Base-by-base conservation (phyloP, 2,888 invertebrate genomes). In the Abrostola triplasia region DNA sequence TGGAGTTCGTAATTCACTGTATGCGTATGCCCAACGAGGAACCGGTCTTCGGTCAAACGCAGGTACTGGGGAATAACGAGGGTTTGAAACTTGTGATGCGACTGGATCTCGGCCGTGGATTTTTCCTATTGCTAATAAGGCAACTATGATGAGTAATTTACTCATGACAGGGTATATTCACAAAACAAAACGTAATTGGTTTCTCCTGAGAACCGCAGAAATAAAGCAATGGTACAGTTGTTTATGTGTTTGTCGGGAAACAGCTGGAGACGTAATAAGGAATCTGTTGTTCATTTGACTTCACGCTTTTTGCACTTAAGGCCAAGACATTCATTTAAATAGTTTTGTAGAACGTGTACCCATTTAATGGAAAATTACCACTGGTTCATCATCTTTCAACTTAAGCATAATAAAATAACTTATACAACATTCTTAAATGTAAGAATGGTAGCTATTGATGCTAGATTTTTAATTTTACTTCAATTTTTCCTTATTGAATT, bases 231-330 rank as follows among this genome's bases (percentile, higher is more conserved):
- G 64, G 64, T 61, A 60, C 63, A 61, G 70, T 79, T 76, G 79
- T 24, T 24, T 24, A 81, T 84, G 83, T 87, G 85, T 80, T 84
- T 70, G 77, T 84, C 77, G 77, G 71, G 80, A 87, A 87, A 88
- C 86, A 86, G 83, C 82, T 87, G 84, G 77, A 78, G 76, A 74
- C 79, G 85, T 85, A 89, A 85, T 89, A 89, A 86, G 80, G 80
- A 81, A 80, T 79, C 79, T 71, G 79, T 83, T 84, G 82, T 80
- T 81, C 79, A 78, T 77, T 83, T 79, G 80, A 74, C 81, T 83
- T 87, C 84, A 86, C 83, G 81, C 73, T 87, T 88, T 89, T 90
- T 88, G 88, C 87, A 85, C 79, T 88, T 86, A 90, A 88, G 86
- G 88, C 81, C 84, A 85, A 84, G 82, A 57, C 74, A 60, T 69